These are phyloP conservation scores for Drosophila kohkoa DNA, from an alignment of 1,140 invertebrate genomes.

Conservation along the genomic window DNA sequence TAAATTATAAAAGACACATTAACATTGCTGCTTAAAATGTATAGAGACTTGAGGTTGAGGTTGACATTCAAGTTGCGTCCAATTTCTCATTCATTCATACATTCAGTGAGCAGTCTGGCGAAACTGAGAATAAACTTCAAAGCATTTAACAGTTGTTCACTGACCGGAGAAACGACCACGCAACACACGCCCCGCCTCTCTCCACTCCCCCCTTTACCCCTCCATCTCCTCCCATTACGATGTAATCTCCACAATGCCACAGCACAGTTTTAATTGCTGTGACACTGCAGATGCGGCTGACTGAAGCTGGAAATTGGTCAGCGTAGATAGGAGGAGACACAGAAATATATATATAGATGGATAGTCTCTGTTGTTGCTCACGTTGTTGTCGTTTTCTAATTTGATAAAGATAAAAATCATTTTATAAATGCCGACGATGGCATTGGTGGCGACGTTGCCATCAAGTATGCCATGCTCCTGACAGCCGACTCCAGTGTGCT, in stretches of 20 bases:
- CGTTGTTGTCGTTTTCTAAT: constrained; percentile 57
- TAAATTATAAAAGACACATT: constrained; percentile 7
- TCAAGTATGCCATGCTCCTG: constrained; percentile 55
- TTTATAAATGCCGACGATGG: constrained; percentile 66
- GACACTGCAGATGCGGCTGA: constrained; percentile 73
- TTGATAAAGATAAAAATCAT: constrained; percentile 81
- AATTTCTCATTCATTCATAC: constrained; percentile 51
- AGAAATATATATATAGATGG: neutral
- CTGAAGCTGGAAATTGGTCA: constrained; percentile 56
- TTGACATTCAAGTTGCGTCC: constrained; percentile 5
- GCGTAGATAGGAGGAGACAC: constrained; percentile 11
- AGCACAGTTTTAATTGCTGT: constrained; percentile 81
- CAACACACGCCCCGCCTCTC: neutral
- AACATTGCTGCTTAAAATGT: constrained; percentile 9
- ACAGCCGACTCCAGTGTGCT: constrained; percentile 42
- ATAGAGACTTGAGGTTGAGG: neutral
- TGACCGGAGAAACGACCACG: constrained; percentile 51
- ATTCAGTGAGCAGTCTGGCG: constrained; percentile 42
- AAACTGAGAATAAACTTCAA: constrained; percentile 72
- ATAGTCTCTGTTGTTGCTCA: constrained; percentile 29
- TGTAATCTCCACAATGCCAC: constrained; percentile 75
- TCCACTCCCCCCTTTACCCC: neutral
- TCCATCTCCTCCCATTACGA: constrained; percentile 17
- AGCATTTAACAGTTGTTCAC: constrained; percentile 74
- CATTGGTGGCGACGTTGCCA: constrained; percentile 42